phyloP scores from a whole-genome alignment of 2,888 invertebrate species.

The Lapara coniferarum region DNA sequence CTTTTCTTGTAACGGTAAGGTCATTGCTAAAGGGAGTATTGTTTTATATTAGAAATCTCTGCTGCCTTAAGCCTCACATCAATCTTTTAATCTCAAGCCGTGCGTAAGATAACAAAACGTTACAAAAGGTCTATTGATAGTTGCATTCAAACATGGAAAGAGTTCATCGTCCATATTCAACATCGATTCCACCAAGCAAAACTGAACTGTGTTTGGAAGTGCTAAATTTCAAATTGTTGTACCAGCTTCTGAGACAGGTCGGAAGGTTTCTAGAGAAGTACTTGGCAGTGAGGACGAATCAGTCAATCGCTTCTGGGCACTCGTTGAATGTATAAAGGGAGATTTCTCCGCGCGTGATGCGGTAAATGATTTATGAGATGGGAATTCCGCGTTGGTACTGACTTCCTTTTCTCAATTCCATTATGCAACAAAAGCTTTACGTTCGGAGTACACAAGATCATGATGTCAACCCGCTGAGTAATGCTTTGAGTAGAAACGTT shows the following conservation, averaged over 20 bases:
- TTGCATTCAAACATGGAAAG: slow-evolving; percentile 51
- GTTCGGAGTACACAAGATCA: neutral
- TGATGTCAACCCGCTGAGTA: neutral
- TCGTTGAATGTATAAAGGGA: slow-evolving; percentile 59
- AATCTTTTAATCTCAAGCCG: slow-evolving; percentile 13
- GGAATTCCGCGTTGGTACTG: slow-evolving; percentile 40
- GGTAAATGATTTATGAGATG: slow-evolving; percentile 40
- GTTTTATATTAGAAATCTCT: neutral
- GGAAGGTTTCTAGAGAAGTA: slow-evolving; percentile 50
- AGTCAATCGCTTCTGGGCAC: slow-evolving; percentile 50
- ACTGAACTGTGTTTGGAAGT: slow-evolving; percentile 33
- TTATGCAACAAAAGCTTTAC: slow-evolving; percentile 9
- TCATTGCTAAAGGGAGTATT: neutral
- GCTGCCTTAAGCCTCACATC: neutral
- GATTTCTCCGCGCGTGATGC: slow-evolving; percentile 45
- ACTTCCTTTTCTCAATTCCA: slow-evolving; percentile 36
- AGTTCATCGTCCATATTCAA: slow-evolving; percentile 62
- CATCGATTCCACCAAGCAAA: slow-evolving; percentile 30
- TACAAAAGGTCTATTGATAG: slow-evolving; percentile 28
- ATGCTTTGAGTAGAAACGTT: neutral
- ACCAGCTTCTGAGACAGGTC: slow-evolving; percentile 27
- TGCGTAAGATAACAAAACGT: slow-evolving; percentile 9
- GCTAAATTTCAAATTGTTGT: slow-evolving; percentile 39
- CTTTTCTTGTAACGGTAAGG: neutral
- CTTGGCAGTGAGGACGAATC: slow-evolving; percentile 48